These are phyloP conservation scores for Poeciliopsis presidionis DNA, from an alignment of 2,797 vertebrate genomes.

Conservation along the genomic window DNA sequence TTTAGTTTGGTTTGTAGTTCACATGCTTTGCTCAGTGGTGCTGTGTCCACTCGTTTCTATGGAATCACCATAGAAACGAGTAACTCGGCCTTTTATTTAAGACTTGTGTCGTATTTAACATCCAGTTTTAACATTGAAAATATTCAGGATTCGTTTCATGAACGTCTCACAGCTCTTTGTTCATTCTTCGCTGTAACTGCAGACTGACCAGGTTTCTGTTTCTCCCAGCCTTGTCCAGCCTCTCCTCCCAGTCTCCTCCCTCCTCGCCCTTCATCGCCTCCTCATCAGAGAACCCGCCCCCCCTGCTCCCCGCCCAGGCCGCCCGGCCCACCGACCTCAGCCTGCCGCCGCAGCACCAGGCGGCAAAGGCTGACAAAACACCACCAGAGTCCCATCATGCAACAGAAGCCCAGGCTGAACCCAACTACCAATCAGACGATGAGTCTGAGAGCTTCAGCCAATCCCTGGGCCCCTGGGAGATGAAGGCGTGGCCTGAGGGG, in stretches of 20 bases:
- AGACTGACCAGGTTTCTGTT: neutral
- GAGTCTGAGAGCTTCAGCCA: slow-evolving; percentile 41
- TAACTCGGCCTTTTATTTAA: neutral
- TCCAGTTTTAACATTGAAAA: neutral
- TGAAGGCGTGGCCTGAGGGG: slow-evolving; percentile 70
- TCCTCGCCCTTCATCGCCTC: slow-evolving; percentile 69
- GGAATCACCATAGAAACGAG: neutral
- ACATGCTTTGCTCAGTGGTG: neutral
- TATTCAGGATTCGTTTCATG: neutral
- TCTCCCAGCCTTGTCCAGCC: slow-evolving; percentile 77
- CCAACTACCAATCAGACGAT: slow-evolving; percentile 43
- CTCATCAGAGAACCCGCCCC: slow-evolving; percentile 76
- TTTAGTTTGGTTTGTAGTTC: neutral
- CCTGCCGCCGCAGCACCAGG: slow-evolving; percentile 33
- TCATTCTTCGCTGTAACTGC: neutral
- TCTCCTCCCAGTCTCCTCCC: slow-evolving; percentile 79
- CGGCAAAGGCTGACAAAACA: slow-evolving; percentile 20
- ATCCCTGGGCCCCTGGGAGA: slow-evolving; percentile 57
- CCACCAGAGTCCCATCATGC: slow-evolving; percentile 8
- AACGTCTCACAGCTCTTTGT: neutral
- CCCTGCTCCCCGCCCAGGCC: slow-evolving; percentile 63
- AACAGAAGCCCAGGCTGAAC: neutral
- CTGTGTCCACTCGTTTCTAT: neutral
- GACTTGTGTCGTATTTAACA: neutral
- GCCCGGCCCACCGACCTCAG: slow-evolving; percentile 47